phyloP scores from a whole-genome alignment of 1,140 invertebrate genomes.

The Gerris buenoi region DNA sequence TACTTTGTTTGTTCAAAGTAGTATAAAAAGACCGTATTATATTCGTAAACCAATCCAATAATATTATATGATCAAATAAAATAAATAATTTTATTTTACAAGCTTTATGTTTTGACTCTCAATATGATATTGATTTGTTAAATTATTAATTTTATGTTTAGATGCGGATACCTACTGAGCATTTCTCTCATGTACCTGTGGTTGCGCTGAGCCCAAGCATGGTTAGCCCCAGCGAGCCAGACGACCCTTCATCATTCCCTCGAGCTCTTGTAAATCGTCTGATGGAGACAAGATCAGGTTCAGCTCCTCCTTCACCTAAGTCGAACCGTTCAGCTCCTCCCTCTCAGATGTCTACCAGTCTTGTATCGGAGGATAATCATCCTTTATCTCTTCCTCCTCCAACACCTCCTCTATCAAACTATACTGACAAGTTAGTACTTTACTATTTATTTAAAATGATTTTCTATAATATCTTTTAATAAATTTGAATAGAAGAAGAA shows the following conservation, averaged over 20 bases:
- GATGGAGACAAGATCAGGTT: constrained; percentile 42
- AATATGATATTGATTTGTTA: no score
- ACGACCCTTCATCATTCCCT: constrained; percentile 35
- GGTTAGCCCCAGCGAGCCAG: constrained; percentile 47
- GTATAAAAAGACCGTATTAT: no score
- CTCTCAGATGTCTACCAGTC: constrained; percentile 35
- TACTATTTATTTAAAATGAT: no score
- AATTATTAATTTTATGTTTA: constrained; percentile 30
- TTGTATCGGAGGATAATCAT: constrained; percentile 31
- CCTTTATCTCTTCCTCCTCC: constrained; percentile 35
- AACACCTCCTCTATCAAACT: constrained; percentile 7
- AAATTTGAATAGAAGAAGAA: no score
- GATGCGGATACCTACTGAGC: constrained; percentile 91
- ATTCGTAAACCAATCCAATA: no score
- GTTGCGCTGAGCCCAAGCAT: constrained; percentile 75
- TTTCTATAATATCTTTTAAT: no score
- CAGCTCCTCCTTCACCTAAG: constrained; percentile 49
- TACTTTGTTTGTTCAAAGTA: no score
- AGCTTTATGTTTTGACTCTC: no score
- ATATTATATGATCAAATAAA: no score
- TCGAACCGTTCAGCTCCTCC: constrained; percentile 32
- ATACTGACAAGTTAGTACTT: constrained; percentile 24
- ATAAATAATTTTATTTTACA: no score
- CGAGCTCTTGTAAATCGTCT: constrained; percentile 43
- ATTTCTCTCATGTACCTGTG: constrained; percentile 87